Evolutionary conservation across 1,140 invertebrate species (phyloP), one percentile per base, ranked within the genome.

Genomic region (Eurosta solidaginis): DNA sequence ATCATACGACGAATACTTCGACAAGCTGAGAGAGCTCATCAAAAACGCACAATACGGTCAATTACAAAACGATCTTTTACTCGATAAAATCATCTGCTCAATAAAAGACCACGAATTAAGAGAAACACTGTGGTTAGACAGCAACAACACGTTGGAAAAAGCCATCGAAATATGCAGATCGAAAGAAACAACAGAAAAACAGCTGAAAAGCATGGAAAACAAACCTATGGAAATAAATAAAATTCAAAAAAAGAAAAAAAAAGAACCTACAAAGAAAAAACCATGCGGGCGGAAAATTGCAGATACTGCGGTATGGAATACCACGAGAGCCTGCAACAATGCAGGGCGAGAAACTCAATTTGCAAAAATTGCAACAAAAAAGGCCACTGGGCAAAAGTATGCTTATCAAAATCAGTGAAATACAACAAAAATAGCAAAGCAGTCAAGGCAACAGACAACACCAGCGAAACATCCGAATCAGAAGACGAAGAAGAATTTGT

Each of bases 51-150:
- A 68, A n/a, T 68, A 68, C 25, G 59, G 59, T 29, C 25, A 68
- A 17, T 25, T 68, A 22, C 10, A 68, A 33, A 68, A 68, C 27
- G 59, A 68, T 29, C 25, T 68, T 7, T 27, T 68, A 25, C 1
- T 68, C 10, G 59, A 68, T 2, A 68, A 68, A 68, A 68, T 68
- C 59, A 68, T 68, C 17, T 68, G 59, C 27, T 68, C 59, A 68
- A 68, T 68, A 27, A 68, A 36, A 29, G 59, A 68, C 25, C 22
- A 68, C 20, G 25, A 68, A 6, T 10, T 68, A 12, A 25, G 59
- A 27, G 59, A 68, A 68, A 68, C 7, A 68, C n/a, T 68, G 27
- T 68, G 59, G 59, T 25, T 68, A 27, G 59, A 68, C 22, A 33
- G 27, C 17, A 36, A 68, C n/a, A 68, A 25, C 14, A 68, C 3